Conservation (phyloP, 2,888 invertebrate species). For the Thelaira solivaga region DNA sequence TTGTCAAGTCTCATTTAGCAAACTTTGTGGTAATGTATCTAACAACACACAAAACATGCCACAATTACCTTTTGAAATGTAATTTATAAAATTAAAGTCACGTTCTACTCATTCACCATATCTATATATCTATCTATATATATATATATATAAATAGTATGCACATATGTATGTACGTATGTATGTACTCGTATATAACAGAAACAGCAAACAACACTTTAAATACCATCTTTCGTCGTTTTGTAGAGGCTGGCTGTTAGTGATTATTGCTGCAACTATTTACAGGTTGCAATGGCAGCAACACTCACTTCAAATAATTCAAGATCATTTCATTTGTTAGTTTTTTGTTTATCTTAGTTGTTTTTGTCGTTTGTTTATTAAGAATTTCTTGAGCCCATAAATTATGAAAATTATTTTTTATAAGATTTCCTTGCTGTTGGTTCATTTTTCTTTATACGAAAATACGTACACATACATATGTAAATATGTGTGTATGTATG, state of each 20-base stretch:
- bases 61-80: constrained; percentile 55
- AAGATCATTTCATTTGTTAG: constrained; percentile 39
- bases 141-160: too few relatives aligned
- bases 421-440: constrained; percentile 9
- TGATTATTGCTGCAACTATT: not conserved
- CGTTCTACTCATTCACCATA: constrained; percentile 59
- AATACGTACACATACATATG: too few relatives aligned
- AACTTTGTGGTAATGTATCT: constrained; percentile 16
- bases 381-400: constrained; percentile 46
- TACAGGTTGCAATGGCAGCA: constrained; percentile 33
- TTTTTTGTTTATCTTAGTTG: constrained; percentile 43
- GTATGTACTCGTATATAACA: too few relatives aligned
- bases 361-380: constrained; percentile 13
- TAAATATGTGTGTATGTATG: too few relatives aligned
- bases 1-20: not conserved
- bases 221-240: constrained; percentile 3
- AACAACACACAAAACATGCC: constrained; percentile 7
- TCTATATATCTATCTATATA: too few relatives aligned
- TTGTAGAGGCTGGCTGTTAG: constrained; percentile 19
- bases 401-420: constrained; percentile 52
- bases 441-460: constrained; percentile 14
- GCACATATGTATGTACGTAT: too few relatives aligned
- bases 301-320: constrained; percentile 39
- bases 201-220: constrained; percentile 12
- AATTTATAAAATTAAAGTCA: constrained; percentile 61